Percentiles rank a stretch among this genome's conserved stretches.
phyloP scores from a whole-genome alignment of 2,797 vertebrate genomes.

The Anguilla marmorata region DNA sequence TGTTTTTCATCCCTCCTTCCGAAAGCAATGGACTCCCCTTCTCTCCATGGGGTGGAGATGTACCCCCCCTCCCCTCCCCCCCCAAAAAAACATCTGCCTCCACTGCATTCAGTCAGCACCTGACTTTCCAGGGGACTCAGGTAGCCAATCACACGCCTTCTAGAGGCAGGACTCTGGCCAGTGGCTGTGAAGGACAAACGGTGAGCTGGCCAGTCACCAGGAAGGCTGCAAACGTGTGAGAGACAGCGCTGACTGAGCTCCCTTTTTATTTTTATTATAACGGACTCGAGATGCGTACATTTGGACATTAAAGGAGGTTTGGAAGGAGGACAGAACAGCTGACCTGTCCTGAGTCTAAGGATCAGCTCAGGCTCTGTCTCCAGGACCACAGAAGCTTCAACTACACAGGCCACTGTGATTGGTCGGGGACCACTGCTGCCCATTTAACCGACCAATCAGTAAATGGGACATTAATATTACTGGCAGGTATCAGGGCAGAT shows the following conservation, averaged over 20 bases:
- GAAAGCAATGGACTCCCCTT: slow-evolving; percentile 21
- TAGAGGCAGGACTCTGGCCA: slow-evolving; percentile 27
- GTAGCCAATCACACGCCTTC: slow-evolving; percentile 25
- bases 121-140: background rate
- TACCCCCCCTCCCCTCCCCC: no score
- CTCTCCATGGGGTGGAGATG: background rate
- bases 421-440: slow-evolving; percentile 49
- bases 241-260: slow-evolving; percentile 40
- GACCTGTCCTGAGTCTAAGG: slow-evolving; percentile 66
- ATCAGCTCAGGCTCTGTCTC: slow-evolving; percentile 61
- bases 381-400: slow-evolving; percentile 56
- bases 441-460: slow-evolving; percentile 55
- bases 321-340: slow-evolving; percentile 64
- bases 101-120: background rate
- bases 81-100: background rate
- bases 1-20: background rate
- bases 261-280: slow-evolving; percentile 29
- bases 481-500: slow-evolving; percentile 46
- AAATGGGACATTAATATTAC: slow-evolving; percentile 27
- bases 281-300: slow-evolving; percentile 26
- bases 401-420: slow-evolving; percentile 59
- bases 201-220: background rate
- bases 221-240: slow-evolving; percentile 28
- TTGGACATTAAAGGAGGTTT: slow-evolving; percentile 38
- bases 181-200: slow-evolving; percentile 28